These are phyloP conservation scores for Entomobrya proxima DNA, from an alignment of 2,888 invertebrate species.

Conservation along the genomic window DNA sequence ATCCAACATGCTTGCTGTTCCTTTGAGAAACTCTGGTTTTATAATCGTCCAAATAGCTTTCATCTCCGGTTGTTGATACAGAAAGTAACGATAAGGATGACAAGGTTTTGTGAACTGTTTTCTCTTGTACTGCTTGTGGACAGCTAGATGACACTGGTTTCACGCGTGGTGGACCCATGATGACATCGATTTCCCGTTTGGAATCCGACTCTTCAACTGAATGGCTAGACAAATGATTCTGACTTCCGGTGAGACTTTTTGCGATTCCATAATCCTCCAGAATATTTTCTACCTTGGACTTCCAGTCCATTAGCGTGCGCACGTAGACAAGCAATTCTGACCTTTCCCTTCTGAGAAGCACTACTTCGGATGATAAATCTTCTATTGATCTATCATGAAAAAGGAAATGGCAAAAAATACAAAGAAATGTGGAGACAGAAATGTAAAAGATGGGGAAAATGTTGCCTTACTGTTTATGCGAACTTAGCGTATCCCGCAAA, in stretches of 20 bases:
- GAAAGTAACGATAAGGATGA: no score
- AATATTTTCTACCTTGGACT: not conserved
- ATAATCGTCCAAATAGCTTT: not conserved
- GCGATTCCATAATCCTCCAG: not conserved
- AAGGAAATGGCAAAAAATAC: not conserved
- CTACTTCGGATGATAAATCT: constrained; percentile 14
- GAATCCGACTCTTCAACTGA: not conserved
- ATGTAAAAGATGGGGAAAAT: not conserved
- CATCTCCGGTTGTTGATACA: no score
- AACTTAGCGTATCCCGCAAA: constrained; percentile 13
- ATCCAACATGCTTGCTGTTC: not conserved
- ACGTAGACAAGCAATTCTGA: not conserved
- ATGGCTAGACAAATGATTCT: no score
- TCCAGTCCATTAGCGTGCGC: not conserved
- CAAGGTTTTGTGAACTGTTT: no score
- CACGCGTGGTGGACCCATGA: no score
- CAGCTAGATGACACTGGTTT: no score
- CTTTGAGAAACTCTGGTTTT: not conserved
- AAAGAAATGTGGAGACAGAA: not conserved
- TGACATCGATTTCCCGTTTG: not conserved
- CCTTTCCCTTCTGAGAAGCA: constrained; percentile 6
- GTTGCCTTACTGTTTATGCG: not conserved
- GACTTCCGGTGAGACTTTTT: not conserved
- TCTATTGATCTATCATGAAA: constrained; percentile 8
- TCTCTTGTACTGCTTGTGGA: no score